Conservation (phyloP, 2,888 invertebrate genomes). For the Microplitis manilae region DNA sequence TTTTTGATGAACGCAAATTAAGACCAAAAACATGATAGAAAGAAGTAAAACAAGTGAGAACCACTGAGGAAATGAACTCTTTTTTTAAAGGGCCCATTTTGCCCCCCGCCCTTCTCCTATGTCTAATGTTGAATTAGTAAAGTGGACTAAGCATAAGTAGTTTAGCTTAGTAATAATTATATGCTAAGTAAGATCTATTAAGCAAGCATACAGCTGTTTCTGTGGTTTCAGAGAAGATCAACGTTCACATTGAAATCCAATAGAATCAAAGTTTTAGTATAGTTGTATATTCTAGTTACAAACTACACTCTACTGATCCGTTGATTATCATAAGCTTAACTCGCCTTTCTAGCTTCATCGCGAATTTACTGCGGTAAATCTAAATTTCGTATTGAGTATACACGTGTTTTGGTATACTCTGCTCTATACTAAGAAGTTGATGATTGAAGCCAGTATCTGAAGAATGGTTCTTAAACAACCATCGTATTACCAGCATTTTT, state of each 20-base stretch:
- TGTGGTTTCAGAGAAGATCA: background rate
- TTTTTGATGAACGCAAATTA: too few species aligned
- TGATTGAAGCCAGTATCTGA: background rate
- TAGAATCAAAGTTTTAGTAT: background rate
- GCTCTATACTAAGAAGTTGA: background rate
- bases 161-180: background rate
- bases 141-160: background rate
- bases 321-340: background rate
- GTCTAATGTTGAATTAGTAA: background rate
- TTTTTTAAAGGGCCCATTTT: too few species aligned
- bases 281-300: background rate
- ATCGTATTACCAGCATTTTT: slow-evolving; percentile 1
- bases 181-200: background rate
- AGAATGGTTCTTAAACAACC: slow-evolving; percentile 11
- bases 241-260: background rate
- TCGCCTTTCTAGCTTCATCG: background rate
- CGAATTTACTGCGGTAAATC: too few species aligned
- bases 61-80: too few species aligned
- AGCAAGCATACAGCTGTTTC: background rate
- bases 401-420: background rate
- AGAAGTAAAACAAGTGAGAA: too few species aligned
- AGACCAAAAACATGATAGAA: too few species aligned
- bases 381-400: too few species aligned
- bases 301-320: background rate
- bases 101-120: background rate